phyloP scores from a whole-genome alignment of 2,113 vertebrate species.

The Phalacrocorax brasilianus region DNA sequence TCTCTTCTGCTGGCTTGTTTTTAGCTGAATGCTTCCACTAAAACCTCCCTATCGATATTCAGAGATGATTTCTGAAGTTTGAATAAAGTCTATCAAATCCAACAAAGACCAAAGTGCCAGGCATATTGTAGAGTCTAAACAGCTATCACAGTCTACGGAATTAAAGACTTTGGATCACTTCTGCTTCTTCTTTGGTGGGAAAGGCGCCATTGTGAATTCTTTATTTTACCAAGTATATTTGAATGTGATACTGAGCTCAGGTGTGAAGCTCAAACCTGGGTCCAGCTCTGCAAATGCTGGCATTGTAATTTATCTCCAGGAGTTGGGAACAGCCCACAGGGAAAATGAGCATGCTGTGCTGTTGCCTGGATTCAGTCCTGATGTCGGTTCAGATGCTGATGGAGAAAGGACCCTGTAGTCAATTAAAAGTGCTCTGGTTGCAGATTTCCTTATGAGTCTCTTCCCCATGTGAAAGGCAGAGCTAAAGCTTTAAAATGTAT shows the following conservation, averaged over 20 bases:
- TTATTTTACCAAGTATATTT: neutral
- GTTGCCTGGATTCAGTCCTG: neutral
- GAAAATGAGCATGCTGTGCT: neutral
- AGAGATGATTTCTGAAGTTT: conserved; percentile 29
- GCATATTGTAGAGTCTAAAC: neutral
- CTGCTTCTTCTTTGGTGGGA: neutral
- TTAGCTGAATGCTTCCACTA: neutral
- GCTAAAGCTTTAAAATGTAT: neutral
- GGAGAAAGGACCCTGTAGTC: neutral
- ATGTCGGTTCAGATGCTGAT: neutral
- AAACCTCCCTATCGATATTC: conserved; percentile 52
- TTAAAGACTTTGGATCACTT: neutral
- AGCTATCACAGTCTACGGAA: neutral
- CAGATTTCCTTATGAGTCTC: neutral
- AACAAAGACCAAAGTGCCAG: neutral
- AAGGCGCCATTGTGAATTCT: neutral
- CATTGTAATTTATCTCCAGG: neutral
- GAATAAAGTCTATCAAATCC: conserved; percentile 18
- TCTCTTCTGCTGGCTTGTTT: conserved; percentile 27
- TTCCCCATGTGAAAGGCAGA: neutral
- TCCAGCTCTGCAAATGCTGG: neutral
- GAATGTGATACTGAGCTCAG: neutral
- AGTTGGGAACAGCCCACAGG: neutral
- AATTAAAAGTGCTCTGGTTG: neutral
- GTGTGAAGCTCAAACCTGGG: neutral